These are phyloP conservation scores for Distichodus sexfasciatus DNA, from an alignment of 2,797 vertebrate genomes.

Conservation along the genomic window DNA sequence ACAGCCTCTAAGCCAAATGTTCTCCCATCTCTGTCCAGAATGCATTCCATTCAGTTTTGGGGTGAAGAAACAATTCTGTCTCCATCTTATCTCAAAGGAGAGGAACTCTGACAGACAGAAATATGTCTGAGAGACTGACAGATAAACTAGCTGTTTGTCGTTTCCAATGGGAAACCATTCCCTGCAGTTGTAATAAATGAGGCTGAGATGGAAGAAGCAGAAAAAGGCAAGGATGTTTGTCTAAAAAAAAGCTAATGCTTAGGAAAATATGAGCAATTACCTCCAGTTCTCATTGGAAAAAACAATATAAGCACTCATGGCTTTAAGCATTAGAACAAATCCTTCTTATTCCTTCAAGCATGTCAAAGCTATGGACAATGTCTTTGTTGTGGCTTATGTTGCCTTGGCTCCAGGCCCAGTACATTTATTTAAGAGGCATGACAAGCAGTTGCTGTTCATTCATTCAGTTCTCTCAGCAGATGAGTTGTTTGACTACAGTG, in stretches of 20 bases:
- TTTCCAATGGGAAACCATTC: conserved; percentile 64
- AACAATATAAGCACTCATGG: conserved; percentile 41
- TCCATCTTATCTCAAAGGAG: conserved; percentile 71
- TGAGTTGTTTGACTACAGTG: conserved; percentile 24
- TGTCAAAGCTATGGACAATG: conserved; percentile 50
- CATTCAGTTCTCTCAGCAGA: conserved; percentile 41
- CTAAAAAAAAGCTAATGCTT: conserved; percentile 52
- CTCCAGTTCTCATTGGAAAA: conserved; percentile 40
- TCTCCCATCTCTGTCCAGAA: conserved; percentile 4
- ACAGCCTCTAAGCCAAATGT: neutral
- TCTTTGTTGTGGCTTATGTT: conserved; percentile 57
- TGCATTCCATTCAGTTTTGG: conserved; percentile 22
- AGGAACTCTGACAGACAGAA: conserved; percentile 73
- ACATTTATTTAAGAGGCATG: conserved; percentile 53
- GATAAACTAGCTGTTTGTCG: conserved; percentile 71
- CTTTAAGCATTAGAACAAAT: conserved; percentile 57
- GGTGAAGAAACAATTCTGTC: conserved; percentile 5
- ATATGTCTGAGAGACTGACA: conserved; percentile 75
- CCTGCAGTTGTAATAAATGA: conserved; percentile 57
- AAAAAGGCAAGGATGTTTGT: conserved; percentile 45
- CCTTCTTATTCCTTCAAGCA: conserved; percentile 52
- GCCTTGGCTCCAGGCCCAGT: conserved; percentile 52
- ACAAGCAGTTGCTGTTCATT: conserved; percentile 55
- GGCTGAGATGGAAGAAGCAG: conserved; percentile 34
- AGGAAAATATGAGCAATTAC: conserved; percentile 38